Conservation (phyloP, 2,888 invertebrate genomes). For the Dione vanillae region DNA sequence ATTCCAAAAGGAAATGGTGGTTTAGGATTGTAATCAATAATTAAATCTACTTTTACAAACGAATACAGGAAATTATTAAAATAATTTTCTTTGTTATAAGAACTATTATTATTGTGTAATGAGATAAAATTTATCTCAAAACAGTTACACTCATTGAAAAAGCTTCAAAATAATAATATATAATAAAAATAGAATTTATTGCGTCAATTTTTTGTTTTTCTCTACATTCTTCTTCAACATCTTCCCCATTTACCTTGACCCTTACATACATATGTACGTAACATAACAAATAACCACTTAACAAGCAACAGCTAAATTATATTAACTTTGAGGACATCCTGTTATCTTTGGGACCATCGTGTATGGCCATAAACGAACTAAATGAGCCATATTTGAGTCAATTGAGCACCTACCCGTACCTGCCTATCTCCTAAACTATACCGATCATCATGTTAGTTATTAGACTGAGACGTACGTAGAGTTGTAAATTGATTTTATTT, state of each 20-base stretch:
- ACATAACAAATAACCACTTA: neutral
- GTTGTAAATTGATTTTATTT: constrained; percentile 24
- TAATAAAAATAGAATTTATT: too few species aligned
- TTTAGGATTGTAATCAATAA: too few species aligned
- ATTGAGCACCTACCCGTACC: constrained; percentile 58
- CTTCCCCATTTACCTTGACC: neutral
- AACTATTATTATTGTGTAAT: too few species aligned
- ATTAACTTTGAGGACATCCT: constrained; percentile 26
- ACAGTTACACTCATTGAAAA: too few species aligned
- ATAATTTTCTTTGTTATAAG: too few species aligned
- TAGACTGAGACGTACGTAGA: constrained; percentile 48
- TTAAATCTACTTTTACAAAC: too few species aligned
- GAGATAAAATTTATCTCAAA: too few species aligned
- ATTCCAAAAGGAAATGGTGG: too few species aligned
- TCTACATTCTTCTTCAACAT: neutral
- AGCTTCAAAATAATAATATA: too few species aligned
- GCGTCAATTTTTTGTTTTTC: too few species aligned
- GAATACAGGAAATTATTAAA: too few species aligned
- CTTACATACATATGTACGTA: neutral
- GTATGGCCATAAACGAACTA: constrained; percentile 12
- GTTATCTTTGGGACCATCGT: constrained; percentile 16
- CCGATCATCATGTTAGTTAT: constrained; percentile 72
- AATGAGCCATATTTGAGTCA: constrained; percentile 41
- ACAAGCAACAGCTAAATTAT: constrained; percentile 6
- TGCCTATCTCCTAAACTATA: constrained; percentile 69